Evolutionary conservation across 92 coral and sea anemone genomes (phyloP).

Genomic region (Palythoa heliodiscus): DNA sequence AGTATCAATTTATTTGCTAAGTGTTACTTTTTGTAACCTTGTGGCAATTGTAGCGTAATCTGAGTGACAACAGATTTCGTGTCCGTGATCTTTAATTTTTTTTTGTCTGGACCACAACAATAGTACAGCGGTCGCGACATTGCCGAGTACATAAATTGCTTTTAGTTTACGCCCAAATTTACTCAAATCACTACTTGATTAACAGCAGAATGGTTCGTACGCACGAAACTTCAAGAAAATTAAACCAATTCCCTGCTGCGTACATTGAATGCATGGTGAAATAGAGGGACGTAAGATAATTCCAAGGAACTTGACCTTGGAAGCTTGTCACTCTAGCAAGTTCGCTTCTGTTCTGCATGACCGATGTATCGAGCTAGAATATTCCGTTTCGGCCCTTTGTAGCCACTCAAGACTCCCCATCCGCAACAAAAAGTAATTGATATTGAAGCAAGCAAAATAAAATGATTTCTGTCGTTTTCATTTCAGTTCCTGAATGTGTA

Average conservation of each 20-base stretch:
- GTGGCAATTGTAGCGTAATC: background rate
- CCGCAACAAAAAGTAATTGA: constrained; percentile 34
- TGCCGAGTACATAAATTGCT: background rate
- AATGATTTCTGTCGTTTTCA: constrained; percentile 13
- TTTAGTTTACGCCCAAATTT: background rate
- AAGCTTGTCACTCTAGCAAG: background rate
- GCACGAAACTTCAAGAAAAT: constrained; percentile 7
- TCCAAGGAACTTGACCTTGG: constrained; percentile 13
- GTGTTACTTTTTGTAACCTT: constrained; percentile 1
- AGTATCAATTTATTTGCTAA: constrained; percentile 1
- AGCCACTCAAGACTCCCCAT: constrained; percentile 15
- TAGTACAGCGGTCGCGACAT: background rate
- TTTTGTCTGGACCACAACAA: background rate
- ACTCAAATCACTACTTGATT: constrained; percentile 10
- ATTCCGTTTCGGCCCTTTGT: constrained; percentile 11
- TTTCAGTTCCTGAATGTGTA: background rate
- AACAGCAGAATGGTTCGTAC: background rate
- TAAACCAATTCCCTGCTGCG: constrained; percentile 14
- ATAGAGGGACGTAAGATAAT: constrained; percentile 21
- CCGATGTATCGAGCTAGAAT: constrained; percentile 24
- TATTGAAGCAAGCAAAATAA: constrained; percentile 36
- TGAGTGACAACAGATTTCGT: background rate
- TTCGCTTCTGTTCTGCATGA: constrained; percentile 43
- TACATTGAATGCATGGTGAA: constrained; percentile 17
- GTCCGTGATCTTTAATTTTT: background rate